phyloP scores from a whole-genome alignment of 2,113 vertebrate species.

The Mormoops blainvillei region DNA sequence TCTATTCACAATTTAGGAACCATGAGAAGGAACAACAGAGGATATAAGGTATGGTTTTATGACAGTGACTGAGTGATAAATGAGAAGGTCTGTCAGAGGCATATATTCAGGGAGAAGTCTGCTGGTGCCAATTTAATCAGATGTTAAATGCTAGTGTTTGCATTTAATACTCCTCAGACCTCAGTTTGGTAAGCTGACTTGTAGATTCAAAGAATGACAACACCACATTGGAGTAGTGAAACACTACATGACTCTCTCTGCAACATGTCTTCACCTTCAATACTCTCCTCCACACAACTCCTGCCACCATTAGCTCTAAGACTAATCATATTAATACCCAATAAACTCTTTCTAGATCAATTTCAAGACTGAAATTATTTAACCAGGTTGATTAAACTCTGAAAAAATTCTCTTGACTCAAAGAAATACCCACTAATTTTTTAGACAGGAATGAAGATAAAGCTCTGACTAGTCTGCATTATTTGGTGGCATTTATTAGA shows the following conservation, averaged over 20 bases:
- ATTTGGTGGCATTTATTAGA: constrained; percentile 62
- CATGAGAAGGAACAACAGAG: neutral
- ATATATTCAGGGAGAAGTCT: neutral
- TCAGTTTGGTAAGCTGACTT: neutral
- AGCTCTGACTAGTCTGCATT: constrained; percentile 57
- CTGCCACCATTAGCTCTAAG: neutral
- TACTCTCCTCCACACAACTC: neutral
- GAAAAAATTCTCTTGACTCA: constrained; percentile 67
- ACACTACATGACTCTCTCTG: neutral
- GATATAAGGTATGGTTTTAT: neutral
- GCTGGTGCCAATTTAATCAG: neutral
- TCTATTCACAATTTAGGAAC: neutral
- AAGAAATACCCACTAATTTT: constrained; percentile 57
- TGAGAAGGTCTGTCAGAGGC: neutral
- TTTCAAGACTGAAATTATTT: constrained; percentile 8
- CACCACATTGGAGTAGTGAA: neutral
- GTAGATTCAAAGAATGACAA: neutral
- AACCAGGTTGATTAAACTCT: constrained; percentile 62
- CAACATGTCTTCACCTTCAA: neutral
- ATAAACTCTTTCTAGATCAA: neutral
- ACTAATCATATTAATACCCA: neutral
- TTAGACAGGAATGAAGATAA: constrained; percentile 50
- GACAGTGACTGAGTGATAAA: neutral
- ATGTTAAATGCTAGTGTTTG: neutral
- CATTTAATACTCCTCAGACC: neutral